A percentile compares a stretch with the other conserved stretches of the same genome.
Evolutionary conservation across 2,888 invertebrate genomes (phyloP).

Genomic region (Callyntrura guangdongensis): DNA sequence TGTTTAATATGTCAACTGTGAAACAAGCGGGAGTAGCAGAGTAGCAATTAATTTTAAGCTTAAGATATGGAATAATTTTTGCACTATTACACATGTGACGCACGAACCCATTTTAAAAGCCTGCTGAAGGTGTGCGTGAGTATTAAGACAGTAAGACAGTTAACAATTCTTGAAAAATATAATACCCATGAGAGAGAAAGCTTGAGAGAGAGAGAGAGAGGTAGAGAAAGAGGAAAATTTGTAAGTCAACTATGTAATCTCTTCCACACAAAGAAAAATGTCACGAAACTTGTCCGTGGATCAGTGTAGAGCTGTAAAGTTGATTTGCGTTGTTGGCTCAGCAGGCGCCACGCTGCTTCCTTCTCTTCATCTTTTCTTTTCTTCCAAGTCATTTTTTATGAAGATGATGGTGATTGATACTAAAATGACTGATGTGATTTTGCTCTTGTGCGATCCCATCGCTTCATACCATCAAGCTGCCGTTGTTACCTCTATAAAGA

Average conservation of each 20-base stretch:
- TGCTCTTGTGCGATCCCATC: slow-evolving; percentile 9
- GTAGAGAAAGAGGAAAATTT: not conserved
- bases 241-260: not conserved
- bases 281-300: not conserved
- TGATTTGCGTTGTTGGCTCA: slow-evolving; percentile 41
- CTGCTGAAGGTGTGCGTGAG: too few species aligned
- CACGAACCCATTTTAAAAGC: too few species aligned
- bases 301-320: not conserved
- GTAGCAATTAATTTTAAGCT: too few species aligned
- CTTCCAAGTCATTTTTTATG: slow-evolving; percentile 44
- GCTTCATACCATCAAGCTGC: not conserved
- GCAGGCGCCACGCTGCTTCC: slow-evolving; percentile 38
- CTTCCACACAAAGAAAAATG: not conserved
- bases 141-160: not conserved
- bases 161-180: not conserved
- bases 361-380: slow-evolving; percentile 1
- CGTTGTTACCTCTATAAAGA: not conserved
- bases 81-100: too few species aligned
- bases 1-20: too few species aligned
- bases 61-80: too few species aligned
- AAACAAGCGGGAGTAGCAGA: too few species aligned
- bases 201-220: not conserved
- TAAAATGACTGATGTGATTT: slow-evolving; percentile 75
- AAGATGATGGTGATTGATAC: slow-evolving; percentile 72
- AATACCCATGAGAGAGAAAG: not conserved